A percentile compares a stretch with the other conserved stretches of the same genome.
These are phyloP conservation scores for Phylloscopus trochiloides DNA, from an alignment of 2,113 vertebrate species.

Conservation along the genomic window DNA sequence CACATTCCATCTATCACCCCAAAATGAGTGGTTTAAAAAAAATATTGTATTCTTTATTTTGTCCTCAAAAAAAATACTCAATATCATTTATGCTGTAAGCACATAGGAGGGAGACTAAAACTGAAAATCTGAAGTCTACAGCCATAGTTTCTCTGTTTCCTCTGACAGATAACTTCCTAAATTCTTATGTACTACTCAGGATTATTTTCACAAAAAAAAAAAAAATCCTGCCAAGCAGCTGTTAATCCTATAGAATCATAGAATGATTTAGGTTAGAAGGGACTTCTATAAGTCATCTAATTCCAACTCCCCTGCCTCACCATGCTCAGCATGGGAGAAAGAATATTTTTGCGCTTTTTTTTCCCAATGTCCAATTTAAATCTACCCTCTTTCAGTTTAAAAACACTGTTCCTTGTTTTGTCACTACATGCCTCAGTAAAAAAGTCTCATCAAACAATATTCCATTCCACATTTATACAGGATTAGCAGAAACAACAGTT, in stretches of 20 bases:
- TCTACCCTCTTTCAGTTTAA: not conserved
- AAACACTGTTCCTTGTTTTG: not conserved
- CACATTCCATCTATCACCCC: not conserved
- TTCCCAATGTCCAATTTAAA: not conserved
- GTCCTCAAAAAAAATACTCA: not conserved
- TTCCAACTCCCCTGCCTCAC: not conserved
- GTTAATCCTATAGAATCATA: not conserved
- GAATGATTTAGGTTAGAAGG: not conserved
- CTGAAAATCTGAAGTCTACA: not conserved
- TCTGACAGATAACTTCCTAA: not conserved
- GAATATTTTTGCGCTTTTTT: not conserved
- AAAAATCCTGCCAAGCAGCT: not conserved
- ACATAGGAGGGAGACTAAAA: not conserved
- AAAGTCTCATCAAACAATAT: not conserved
- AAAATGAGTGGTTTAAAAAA: not conserved
- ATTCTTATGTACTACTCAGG: not conserved
- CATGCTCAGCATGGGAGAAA: not conserved
- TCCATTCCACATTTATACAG: not conserved
- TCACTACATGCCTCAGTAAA: not conserved
- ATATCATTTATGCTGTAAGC: not conserved
- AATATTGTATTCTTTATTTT: not conserved
- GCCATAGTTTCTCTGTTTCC: not conserved
- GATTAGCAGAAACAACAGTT: not conserved
- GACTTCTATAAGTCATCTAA: too few species aligned
- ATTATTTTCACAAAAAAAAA: not conserved